Evolutionary conservation across 2,113 vertebrate species (phyloP).

Genomic region (Pteruthius melanotis): DNA sequence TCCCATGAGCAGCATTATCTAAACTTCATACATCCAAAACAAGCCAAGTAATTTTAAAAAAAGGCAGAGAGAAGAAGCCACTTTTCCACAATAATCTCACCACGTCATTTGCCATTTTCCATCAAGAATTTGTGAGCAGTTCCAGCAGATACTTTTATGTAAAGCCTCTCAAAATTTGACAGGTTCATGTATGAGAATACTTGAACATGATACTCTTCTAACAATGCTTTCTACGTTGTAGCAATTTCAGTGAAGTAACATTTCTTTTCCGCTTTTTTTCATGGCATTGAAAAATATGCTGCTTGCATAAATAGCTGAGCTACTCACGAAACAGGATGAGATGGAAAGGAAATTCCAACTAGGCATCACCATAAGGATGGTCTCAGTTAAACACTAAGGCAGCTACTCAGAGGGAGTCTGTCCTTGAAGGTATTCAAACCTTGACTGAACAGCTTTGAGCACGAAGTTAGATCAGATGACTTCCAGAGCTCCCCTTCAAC

Average conservation of each 20-base stretch:
- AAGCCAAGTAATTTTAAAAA: neutral
- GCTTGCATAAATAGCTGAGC: neutral
- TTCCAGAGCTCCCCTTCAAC: neutral
- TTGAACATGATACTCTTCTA: neutral
- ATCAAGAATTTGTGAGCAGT: neutral
- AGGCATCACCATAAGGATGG: neutral
- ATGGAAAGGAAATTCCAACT: neutral
- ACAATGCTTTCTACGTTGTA: neutral
- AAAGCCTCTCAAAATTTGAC: neutral
- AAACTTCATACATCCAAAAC: neutral
- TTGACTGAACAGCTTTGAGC: neutral
- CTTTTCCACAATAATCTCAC: neutral
- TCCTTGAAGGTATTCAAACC: neutral
- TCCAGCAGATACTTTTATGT: neutral
- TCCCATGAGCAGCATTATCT: neutral
- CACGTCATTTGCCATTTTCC: neutral
- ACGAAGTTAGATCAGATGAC: neutral
- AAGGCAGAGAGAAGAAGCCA: neutral
- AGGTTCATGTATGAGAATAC: neutral
- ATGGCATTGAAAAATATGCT: neutral
- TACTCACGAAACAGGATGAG: neutral
- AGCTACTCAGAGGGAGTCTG: neutral
- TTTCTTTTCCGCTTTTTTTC: neutral
- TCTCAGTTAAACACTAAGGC: neutral
- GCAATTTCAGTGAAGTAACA: accelerated